A percentile compares a stretch with the other conserved stretches of the same genome.
phyloP scores from a whole-genome alignment of 64 coral and sea anemone species.

The Montipora capricornis region DNA sequence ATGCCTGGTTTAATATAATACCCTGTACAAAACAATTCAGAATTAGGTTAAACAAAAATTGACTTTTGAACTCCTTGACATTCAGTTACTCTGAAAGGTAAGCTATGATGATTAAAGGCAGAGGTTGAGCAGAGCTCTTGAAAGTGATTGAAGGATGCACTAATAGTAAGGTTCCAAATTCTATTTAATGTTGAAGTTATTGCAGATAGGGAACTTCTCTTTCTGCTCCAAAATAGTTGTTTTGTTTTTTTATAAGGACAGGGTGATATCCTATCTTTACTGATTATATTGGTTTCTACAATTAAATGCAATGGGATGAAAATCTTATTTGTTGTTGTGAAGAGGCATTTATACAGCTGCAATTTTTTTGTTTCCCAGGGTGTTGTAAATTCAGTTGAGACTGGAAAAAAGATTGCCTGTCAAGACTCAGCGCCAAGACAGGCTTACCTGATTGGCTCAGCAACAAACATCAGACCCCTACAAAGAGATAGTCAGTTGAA shows the following conservation, averaged over 20 bases:
- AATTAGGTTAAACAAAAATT: slow-evolving; percentile 13
- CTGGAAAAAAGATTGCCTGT: slow-evolving; percentile 7
- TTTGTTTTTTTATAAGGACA: neutral
- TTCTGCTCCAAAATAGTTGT: no score
- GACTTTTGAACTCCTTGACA: neutral
- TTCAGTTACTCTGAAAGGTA: slow-evolving; percentile 39
- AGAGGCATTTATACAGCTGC: no score
- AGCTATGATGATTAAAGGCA: slow-evolving; percentile 24
- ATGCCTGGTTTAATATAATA: slow-evolving; percentile 51
- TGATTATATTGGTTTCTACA: no score
- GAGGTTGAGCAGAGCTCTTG: slow-evolving; percentile 38
- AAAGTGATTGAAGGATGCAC: slow-evolving; percentile 69
- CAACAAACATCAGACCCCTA: slow-evolving; percentile 34
- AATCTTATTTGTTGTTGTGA: no score
- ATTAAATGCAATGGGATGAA: no score
- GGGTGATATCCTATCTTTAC: neutral
- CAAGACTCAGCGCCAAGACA: slow-evolving; percentile 30
- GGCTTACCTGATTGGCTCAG: slow-evolving; percentile 39
- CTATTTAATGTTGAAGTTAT: slow-evolving; percentile 9
- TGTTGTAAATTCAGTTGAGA: slow-evolving; percentile 42
- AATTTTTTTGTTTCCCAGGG: neutral
- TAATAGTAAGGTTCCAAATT: neutral
- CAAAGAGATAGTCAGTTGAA: neutral
- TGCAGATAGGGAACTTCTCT: slow-evolving; percentile 47
- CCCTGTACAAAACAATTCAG: slow-evolving; percentile 18